A percentile compares a stretch with the other conserved stretches of the same genome.
These are phyloP conservation scores for Meliscaeva auricollis DNA, from an alignment of 2,888 invertebrate species.

Conservation along the genomic window DNA sequence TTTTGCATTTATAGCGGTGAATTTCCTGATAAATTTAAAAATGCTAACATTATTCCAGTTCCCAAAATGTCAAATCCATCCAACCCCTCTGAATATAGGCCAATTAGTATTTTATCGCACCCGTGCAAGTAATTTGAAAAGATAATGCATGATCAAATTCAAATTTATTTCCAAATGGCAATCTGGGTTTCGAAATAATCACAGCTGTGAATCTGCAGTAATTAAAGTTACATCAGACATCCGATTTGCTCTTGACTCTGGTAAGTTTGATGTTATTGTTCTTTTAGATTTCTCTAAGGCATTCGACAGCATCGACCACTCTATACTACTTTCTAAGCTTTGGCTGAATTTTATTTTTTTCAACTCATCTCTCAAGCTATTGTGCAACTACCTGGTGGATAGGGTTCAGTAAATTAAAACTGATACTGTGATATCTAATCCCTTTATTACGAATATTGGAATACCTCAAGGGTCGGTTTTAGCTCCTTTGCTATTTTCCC, in stretches of 20 bases:
- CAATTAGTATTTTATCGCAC: background rate
- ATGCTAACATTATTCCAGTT: background rate
- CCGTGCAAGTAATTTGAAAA: background rate
- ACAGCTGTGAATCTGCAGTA: constrained; percentile 2
- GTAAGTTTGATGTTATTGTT: too few species aligned
- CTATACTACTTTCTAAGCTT: too few species aligned
- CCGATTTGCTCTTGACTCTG: too few species aligned
- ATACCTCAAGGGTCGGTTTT: background rate
- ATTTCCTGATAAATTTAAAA: background rate
- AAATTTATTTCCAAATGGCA: background rate
- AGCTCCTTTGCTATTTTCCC: background rate
- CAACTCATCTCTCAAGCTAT: too few species aligned
- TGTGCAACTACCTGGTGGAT: too few species aligned
- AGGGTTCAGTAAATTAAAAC: background rate
- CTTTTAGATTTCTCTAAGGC: too few species aligned
- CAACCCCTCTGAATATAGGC: background rate
- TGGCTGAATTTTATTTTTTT: too few species aligned
- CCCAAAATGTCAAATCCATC: background rate
- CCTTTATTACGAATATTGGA: background rate
- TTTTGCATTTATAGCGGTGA: background rate
- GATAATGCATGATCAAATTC: background rate
- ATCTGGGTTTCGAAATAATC: background rate
- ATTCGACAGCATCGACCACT: background rate
- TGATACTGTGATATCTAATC: background rate
- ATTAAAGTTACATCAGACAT: background rate